phyloP scores from a whole-genome alignment of 2,113 vertebrate species.

The Aspidoscelis tigris region DNA sequence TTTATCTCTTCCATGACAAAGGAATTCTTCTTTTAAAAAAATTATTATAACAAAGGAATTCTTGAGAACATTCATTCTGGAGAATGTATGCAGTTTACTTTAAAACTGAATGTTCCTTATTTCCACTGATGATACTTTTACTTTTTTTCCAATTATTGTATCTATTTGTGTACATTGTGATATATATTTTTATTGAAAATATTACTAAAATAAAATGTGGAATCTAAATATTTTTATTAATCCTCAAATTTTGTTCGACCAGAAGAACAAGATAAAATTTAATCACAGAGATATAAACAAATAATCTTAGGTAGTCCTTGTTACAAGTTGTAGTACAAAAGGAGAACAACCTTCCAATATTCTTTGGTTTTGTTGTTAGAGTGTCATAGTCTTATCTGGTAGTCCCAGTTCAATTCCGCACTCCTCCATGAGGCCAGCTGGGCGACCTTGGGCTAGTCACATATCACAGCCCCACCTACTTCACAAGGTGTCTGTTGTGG shows the following conservation, averaged over 20 bases:
- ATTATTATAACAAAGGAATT: too few relatives aligned
- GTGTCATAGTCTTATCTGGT: too few relatives aligned
- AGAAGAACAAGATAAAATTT: neutral
- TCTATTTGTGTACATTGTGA: neutral
- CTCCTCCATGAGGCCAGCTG: too few relatives aligned
- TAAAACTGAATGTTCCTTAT: neutral
- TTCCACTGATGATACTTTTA: neutral
- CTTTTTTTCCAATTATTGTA: too few relatives aligned
- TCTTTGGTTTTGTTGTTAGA: too few relatives aligned
- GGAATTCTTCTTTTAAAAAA: too few relatives aligned
- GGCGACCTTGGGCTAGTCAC: too few relatives aligned
- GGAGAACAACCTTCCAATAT: neutral
- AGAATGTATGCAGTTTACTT: neutral
- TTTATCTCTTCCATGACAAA: too few relatives aligned
- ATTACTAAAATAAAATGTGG: neutral
- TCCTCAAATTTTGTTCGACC: neutral
- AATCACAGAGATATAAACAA: neutral
- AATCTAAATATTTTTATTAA: slow-evolving; percentile 2
- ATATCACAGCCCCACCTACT: too few relatives aligned
- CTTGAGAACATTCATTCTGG: neutral
- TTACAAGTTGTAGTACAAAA: neutral
- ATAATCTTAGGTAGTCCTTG: neutral
- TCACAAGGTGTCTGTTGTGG: too few relatives aligned
- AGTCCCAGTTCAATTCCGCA: too few relatives aligned
- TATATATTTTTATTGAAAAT: neutral